Evolutionary conservation across 2,797 vertebrate species (phyloP), one percentile per base, ranked within the genome.

Genomic region (Bradypus variegatus): DNA sequence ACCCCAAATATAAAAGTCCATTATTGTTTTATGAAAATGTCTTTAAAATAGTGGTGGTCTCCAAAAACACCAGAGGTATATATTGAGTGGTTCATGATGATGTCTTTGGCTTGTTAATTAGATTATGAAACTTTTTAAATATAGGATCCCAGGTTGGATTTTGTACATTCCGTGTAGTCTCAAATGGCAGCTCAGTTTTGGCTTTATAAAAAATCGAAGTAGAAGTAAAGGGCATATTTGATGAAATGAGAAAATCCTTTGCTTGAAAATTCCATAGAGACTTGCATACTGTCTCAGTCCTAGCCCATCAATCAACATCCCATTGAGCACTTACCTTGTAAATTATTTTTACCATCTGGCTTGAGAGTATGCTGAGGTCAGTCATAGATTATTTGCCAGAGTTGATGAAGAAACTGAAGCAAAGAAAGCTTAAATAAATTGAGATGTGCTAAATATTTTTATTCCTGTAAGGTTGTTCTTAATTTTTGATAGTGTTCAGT

Each of bases 121-220:
- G 36, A 80, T 67, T 89, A 60, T 67, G 29, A 75, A 4, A 81
- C 81, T 64, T 79, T 81, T 55, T 87, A 73, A 76, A 33, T 36
- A 31, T 45, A 78, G 41, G 41, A 25, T 82, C 38, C 29, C 50
- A 73, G 62, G 38, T 76, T 65, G 72, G 60, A 50, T 78, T 50
- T 36, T 85, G 6, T 53, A 10, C 45, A 27, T 88, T 92, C 70
- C 80, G 5, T 85, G 15, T 73, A 50, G 89, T 87, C 65, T 89
- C n/a, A 91, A 85, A 33, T 92, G 45, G 31, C 55, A 53, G 18
- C 81, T 90, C 27, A 50, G 1, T 92, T 36, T 82, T 83, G 69
- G 67, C 38, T 91, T 86, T 75, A 83, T 73, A 75, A 91, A 85
- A 55, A 45, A 45, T 45, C n/a, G 84, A 60, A 90, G 14, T 89